Percentiles rank a stretch among this genome's conserved stretches.
Evolutionary conservation across 2,113 vertebrate species (phyloP).

Genomic region (Pagrus major): DNA sequence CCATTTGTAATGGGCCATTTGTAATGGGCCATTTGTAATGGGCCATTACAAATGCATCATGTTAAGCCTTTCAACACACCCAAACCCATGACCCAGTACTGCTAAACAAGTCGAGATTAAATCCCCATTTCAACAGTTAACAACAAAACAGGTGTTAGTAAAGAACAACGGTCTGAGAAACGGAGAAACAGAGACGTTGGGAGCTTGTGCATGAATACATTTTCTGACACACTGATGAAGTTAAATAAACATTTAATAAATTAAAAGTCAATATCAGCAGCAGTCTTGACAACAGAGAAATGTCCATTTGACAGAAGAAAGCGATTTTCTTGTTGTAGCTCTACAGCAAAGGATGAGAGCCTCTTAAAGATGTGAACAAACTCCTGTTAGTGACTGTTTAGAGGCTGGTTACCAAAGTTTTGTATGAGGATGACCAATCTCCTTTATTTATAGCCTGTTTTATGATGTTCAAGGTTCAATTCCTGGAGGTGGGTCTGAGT

Average conservation of each 20-base stretch:
- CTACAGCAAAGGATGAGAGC: not conserved
- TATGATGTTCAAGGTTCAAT: not conserved
- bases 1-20: too few species aligned
- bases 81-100: not conserved
- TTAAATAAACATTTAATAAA: conserved; percentile 53
- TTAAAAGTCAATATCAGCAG: conserved; percentile 46
- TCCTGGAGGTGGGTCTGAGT: not conserved
- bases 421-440: too few species aligned
- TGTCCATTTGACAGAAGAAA: conserved; percentile 12
- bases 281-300: conserved; percentile 7
- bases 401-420: not conserved
- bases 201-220: not conserved
- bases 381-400: not conserved
- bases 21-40: too few species aligned
- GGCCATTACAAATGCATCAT: too few species aligned
- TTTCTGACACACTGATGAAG: not conserved
- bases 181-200: too few species aligned
- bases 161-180: too few species aligned
- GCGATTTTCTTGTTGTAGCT: not conserved
- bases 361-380: not conserved
- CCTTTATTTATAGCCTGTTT: too few species aligned
- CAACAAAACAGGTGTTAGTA: too few species aligned
- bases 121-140: not conserved
- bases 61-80: not conserved
- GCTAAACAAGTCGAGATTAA: not conserved